phyloP scores from a whole-genome alignment of 2,113 vertebrate species.

The Barbus barbus region DNA sequence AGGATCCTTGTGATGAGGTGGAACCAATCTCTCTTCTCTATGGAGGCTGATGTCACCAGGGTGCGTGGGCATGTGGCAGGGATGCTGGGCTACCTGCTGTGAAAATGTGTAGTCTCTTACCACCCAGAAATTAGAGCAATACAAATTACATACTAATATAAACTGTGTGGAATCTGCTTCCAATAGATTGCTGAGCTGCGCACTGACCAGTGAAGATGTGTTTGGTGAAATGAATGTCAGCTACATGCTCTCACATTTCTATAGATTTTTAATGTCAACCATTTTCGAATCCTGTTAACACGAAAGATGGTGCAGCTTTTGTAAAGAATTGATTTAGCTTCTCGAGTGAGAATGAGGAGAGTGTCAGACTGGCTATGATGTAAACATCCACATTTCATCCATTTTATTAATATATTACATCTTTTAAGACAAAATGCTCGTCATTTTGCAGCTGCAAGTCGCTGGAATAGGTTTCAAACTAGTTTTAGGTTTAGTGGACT shows the following conservation, averaged over 20 bases:
- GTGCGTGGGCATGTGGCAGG: slow-evolving; percentile 35
- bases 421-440: not conserved
- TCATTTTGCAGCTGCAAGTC: not conserved
- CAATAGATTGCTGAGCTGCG: not conserved
- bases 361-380: not conserved
- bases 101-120: slow-evolving; percentile 43
- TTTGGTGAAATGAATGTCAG: not conserved
- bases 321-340: not conserved
- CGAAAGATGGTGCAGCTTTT: not conserved
- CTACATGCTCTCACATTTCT: not conserved
- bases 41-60: slow-evolving; percentile 72
- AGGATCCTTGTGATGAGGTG: slow-evolving; percentile 73
- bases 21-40: slow-evolving; percentile 74
- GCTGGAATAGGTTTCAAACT: not conserved
- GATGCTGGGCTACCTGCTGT: slow-evolving; percentile 48
- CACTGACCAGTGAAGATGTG: slow-evolving; percentile 5
- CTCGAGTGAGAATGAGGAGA: not conserved
- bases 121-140: slow-evolving; percentile 41
- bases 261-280: not conserved
- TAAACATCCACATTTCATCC: not conserved
- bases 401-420: not conserved
- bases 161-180: not conserved
- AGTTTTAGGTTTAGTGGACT: not conserved
- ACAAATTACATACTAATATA: slow-evolving; percentile 38
- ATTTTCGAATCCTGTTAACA: not conserved